A percentile compares a stretch with the other conserved stretches of the same genome.
Conservation (phyloP, 2,797 vertebrate species). For the Kryptolebias ocellatus region DNA sequence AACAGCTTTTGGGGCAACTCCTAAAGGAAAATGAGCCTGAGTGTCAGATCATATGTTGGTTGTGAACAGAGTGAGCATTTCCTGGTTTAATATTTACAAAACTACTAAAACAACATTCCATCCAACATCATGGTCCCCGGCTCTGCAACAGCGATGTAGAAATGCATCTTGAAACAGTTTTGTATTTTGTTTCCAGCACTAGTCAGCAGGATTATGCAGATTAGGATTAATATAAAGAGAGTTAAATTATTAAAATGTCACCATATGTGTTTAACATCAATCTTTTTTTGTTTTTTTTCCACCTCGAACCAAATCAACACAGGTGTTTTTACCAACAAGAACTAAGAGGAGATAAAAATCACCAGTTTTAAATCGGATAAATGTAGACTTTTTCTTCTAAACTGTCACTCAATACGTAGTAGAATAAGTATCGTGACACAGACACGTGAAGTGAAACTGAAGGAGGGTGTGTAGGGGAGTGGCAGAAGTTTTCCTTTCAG, state of each 20-base stretch:
- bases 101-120: too few species aligned
- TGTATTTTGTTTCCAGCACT: slow-evolving; percentile 27
- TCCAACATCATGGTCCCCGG: background rate
- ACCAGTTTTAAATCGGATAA: too few species aligned
- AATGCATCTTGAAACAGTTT: slow-evolving; percentile 19
- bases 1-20: background rate
- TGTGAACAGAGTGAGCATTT: slow-evolving; percentile 1
- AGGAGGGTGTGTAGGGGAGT: slow-evolving; percentile 65
- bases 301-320: too few species aligned
- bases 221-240: too few species aligned
- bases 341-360: too few species aligned
- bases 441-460: slow-evolving; percentile 52
- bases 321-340: too few species aligned
- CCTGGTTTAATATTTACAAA: slow-evolving; percentile 2
- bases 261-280: too few species aligned
- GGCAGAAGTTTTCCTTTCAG: slow-evolving; percentile 54
- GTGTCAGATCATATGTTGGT: slow-evolving; percentile 16
- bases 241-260: too few species aligned
- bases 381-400: background rate
- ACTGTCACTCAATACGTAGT: slow-evolving; percentile 14
- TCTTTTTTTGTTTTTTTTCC: too few species aligned
- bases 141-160: background rate
- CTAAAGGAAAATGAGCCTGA: slow-evolving; percentile 22
- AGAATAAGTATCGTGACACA: slow-evolving; percentile 7
- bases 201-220: slow-evolving; percentile 10